Conservation (phyloP, 2,113 vertebrate species). For the Sminthopsis crassicaudata region DNA sequence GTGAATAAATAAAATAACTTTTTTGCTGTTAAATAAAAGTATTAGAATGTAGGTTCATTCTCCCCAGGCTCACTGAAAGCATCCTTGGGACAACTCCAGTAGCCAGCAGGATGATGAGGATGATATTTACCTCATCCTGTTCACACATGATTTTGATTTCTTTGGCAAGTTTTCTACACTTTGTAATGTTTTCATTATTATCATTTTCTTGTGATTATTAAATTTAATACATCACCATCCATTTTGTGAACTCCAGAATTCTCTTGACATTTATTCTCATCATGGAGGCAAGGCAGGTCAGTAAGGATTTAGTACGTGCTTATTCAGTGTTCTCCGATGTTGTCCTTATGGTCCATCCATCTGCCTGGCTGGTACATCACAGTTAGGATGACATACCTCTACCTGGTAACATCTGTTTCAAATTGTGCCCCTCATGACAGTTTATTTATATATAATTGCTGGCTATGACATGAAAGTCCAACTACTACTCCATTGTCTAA, state of each 20-base stretch:
- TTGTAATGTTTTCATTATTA: background rate
- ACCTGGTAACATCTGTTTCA: conserved; percentile 60
- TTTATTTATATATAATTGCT: conserved; percentile 57
- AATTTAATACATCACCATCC: background rate
- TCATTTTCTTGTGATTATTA: background rate
- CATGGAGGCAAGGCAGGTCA: background rate
- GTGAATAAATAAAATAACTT: background rate
- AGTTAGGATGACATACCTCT: background rate
- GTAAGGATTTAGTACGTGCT: rapidly evolving
- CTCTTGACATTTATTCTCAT: rapidly evolving
- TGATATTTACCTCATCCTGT: conserved; percentile 2
- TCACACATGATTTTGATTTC: conserved; percentile 6
- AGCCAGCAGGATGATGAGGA: background rate
- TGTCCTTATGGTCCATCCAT: rapidly evolving
- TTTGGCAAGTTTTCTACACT: background rate
- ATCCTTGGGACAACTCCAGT: conserved; percentile 4
- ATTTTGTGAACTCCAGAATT: background rate
- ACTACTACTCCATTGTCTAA: conserved; percentile 10
- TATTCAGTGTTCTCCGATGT: rapidly evolving
- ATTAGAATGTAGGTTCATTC: background rate
- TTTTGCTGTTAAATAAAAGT: background rate
- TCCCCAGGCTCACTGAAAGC: background rate
- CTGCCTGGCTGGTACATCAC: rapidly evolving
- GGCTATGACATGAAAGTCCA: conserved; percentile 43
- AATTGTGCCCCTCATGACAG: background rate